Conservation (phyloP, 2,888 invertebrate species). For the Rambutsinella grinnellia region DNA sequence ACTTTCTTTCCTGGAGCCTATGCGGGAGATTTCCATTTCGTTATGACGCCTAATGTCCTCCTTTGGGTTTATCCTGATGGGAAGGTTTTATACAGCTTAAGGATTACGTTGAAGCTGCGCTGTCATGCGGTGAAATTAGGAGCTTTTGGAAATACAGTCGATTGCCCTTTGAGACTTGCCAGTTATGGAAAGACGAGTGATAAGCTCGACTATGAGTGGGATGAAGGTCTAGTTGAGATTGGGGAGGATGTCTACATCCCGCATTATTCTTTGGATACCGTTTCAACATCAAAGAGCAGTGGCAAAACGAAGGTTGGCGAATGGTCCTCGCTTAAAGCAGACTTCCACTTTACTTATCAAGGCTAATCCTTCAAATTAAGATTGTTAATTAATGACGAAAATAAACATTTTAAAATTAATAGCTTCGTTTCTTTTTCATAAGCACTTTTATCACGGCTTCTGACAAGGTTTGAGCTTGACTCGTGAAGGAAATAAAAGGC, state of each 20-base stretch:
- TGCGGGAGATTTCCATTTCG: background rate
- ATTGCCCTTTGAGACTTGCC: conserved; percentile 3
- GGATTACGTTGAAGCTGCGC: background rate
- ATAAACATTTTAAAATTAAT: no score
- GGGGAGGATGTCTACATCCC: background rate
- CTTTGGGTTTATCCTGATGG: conserved; percentile 15
- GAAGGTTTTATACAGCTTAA: background rate
- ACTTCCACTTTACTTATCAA: conserved; percentile 14
- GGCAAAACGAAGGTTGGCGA: background rate
- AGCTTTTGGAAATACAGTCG: background rate
- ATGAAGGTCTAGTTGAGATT: background rate
- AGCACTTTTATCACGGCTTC: no score
- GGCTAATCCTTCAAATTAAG: no score
- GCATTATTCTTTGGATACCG: conserved; percentile 5
- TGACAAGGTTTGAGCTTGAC: no score
- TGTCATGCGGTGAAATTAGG: background rate
- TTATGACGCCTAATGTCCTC: background rate
- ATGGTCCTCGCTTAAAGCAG: background rate
- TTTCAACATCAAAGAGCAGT: background rate
- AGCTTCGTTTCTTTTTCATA: no score
- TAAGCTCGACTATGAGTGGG: conserved; percentile 4
- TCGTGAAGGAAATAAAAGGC: no score
- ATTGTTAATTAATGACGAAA: no score
- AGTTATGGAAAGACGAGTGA: conserved; percentile 3
- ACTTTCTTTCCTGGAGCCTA: background rate